phyloP scores from a whole-genome alignment of 2,797 vertebrate species.

The Crossoptilon crossoptilon region DNA sequence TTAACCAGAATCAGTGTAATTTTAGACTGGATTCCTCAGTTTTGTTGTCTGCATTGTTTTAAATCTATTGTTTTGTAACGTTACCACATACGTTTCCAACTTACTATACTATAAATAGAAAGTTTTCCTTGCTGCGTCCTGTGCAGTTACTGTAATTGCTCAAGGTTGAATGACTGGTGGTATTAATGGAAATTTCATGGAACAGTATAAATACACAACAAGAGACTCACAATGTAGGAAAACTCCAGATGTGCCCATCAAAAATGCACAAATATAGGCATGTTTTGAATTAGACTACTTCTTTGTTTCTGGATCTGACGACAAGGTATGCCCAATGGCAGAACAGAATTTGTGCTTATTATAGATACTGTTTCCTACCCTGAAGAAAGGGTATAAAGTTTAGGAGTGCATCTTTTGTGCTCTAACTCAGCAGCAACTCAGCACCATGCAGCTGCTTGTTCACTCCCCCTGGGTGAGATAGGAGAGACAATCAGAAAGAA shows the following conservation, averaged over 20 bases:
- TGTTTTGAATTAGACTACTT: background rate
- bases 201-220: background rate
- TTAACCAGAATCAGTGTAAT: background rate
- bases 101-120: constrained; percentile 20
- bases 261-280: background rate
- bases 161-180: background rate
- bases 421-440: background rate
- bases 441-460: background rate
- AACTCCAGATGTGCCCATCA: background rate
- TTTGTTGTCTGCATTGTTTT: background rate
- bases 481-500: background rate
- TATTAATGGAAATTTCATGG: background rate
- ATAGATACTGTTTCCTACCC: background rate
- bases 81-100: background rate
- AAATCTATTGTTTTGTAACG: background rate
- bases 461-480: background rate
- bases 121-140: background rate
- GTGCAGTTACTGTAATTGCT: constrained; percentile 4
- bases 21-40: background rate
- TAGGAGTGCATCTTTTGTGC: background rate
- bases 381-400: background rate
- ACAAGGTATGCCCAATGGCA: background rate
- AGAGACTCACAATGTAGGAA: background rate
- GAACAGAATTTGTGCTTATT: background rate
- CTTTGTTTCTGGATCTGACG: background rate